Base-by-base conservation (phyloP, 1,140 invertebrate genomes). In the Drosophila arizonae region DNA sequence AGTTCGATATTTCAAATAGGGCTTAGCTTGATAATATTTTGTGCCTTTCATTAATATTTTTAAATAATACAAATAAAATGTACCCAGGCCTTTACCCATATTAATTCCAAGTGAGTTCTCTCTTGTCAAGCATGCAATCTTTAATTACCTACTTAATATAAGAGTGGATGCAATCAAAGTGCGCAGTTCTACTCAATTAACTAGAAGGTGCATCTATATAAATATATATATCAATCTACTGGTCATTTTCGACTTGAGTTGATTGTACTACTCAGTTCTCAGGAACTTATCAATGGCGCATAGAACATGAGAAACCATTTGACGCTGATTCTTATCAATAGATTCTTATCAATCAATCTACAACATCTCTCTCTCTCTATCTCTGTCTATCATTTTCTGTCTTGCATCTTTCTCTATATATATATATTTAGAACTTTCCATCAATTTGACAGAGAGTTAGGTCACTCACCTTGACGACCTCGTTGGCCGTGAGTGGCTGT, bases 401-500 rank as follows among this genome's bases (percentile, higher is more conserved):
- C 43, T 15, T 45, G 15, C 15, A 45, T 45, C 43, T 45, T 8
- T 45, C 15, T 45, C n/a, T 2, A 24, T 24, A 24, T 24, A 24
- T 21, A 21, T 10, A 57, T 66, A 45, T 57, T 6, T 48, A 24
- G 46, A 46, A 21, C 52, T 58, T 56, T 48, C 17, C 24, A 66
- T 43, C 33, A 24, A 43, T 43, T 6, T 30, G 8, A 13, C 4
- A 36, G 15, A 13, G 26, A 21, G 2, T 51, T 6, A 6, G 41
- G n/a, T 10, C 17, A 78, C 84, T 79, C 61, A 91, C 90, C 90
- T 91, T 91, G 48, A 89, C 73, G 52, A 81, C 68, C 56, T 91
- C 84, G 46, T 77, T 71, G 63, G 64, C 39, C 58, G 87, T 62
- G 24, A 90, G 73, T 17, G 85, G 81, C 33, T 87, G 73, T 30